phyloP scores from a whole-genome alignment of 2,113 vertebrate genomes.

The Sylvilagus bachmani region DNA sequence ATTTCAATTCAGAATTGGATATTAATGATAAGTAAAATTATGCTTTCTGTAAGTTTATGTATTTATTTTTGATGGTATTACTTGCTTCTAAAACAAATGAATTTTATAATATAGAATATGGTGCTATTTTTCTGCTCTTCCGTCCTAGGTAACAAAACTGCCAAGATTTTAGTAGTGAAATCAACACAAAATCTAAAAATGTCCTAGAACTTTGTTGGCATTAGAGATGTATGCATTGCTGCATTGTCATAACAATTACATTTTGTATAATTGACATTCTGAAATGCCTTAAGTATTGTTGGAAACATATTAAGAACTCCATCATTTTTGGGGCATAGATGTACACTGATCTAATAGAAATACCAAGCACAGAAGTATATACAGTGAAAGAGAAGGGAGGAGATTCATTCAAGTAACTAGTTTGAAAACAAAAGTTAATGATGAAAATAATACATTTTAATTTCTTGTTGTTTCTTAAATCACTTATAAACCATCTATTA shows the following conservation, averaged over 20 bases:
- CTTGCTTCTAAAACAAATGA: slow-evolving; percentile 12
- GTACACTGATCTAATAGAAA: slow-evolving; percentile 1
- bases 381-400: background rate
- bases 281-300: slow-evolving; percentile 13
- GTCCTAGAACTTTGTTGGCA: background rate
- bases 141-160: background rate
- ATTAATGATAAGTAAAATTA: background rate
- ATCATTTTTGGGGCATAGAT: background rate
- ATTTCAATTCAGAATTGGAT: slow-evolving; percentile 1
- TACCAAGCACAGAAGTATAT: background rate
- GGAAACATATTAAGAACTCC: background rate
- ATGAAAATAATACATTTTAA: slow-evolving; percentile 65
- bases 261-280: background rate
- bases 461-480: slow-evolving; percentile 14
- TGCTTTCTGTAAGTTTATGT: background rate
- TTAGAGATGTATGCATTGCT: background rate
- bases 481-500: slow-evolving; percentile 47
- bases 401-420: slow-evolving; percentile 39
- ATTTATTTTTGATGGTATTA: background rate
- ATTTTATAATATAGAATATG: background rate
- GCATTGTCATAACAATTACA: background rate
- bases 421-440: slow-evolving; percentile 49
- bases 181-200: background rate
- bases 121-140: background rate
- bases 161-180: background rate